Base-by-base conservation (phyloP, 2,797 vertebrate genomes). In the Helarctos malayanus region DNA sequence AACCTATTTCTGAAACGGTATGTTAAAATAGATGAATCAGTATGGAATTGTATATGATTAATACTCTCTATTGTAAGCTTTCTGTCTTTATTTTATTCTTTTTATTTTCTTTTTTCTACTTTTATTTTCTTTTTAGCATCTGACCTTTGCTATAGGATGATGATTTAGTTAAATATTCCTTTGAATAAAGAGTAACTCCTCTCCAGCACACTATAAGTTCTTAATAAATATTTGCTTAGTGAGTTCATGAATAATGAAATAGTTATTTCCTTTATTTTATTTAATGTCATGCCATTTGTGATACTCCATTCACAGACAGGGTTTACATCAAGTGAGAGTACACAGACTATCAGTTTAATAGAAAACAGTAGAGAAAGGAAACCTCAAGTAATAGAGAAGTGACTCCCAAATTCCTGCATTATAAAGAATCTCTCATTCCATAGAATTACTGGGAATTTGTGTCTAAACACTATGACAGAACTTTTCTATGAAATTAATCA, bases 401-500 rank as follows among this genome's bases (percentile, higher is more conserved):
- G 2, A 29, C 41, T 91, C 3, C 18, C 9, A 84, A 87, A n/a
- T 27, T 78, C 3, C 32, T 56, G 4, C 54, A 23, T 80, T 71
- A 69, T 89, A 52, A 79, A 85, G 19, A 21, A 0, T 14, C 57
- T 92, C 52, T 78, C 21, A 4, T 61, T 79, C 25, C 16, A 32
- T 65, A 94, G 75, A 91, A 19, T 84, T 35, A 38, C 4, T 61
- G 19, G 73, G 45, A 68, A 92, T 82, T 59, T 94, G 3, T 16
- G 54, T 81, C 29, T 94, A 29, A 47, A 56, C 75, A 94, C 0
- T 2, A 18, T 47, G 25, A 38, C 7, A 71, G 41, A 45, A 49
- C 16, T 25, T 91, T 68, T 90, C 87, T 86, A 35, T 81, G 94
- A 96, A 92, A 75, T 27, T 94, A 96, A 97, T 89, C 45, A 98